A percentile compares a stretch with the other conserved stretches of the same genome.
These are phyloP conservation scores for Saccopteryx bilineata DNA, from an alignment of 2,113 vertebrate genomes.

Conservation along the genomic window DNA sequence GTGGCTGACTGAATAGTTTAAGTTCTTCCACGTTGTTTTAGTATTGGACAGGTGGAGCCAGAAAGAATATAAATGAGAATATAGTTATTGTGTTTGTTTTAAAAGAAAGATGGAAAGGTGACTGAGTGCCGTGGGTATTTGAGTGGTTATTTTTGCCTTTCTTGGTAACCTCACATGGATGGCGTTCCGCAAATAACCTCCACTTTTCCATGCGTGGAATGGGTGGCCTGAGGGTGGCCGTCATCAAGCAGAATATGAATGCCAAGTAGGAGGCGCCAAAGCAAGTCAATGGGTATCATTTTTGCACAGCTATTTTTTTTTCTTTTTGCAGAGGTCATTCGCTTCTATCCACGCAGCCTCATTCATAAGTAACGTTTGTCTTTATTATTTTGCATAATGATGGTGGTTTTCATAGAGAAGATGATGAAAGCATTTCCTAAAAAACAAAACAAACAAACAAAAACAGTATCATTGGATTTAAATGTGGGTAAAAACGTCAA, in stretches of 20 bases:
- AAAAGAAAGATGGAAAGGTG: conserved; percentile 54
- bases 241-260: conserved; percentile 34
- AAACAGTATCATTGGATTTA: conserved; percentile 68
- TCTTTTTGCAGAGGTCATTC: not conserved
- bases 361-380: conserved; percentile 66
- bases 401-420: conserved; percentile 52
- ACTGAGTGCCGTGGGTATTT: not conserved
- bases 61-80: conserved; percentile 43
- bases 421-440: conserved; percentile 75
- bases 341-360: not conserved
- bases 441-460: not conserved
- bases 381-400: conserved; percentile 74
- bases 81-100: conserved; percentile 48
- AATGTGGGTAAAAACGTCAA: conserved; percentile 71
- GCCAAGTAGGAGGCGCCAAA: not conserved
- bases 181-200: conserved; percentile 18
- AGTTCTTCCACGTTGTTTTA: not conserved
- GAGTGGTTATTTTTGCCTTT: conserved; percentile 38
- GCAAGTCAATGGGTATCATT: conserved; percentile 12
- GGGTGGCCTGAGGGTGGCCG: not conserved
- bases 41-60: not conserved
- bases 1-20: not conserved
- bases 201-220: not conserved
- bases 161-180: not conserved
- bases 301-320: not conserved